Conservation (phyloP, 2,797 vertebrate species). For the Coracias cyanogaster region DNA sequence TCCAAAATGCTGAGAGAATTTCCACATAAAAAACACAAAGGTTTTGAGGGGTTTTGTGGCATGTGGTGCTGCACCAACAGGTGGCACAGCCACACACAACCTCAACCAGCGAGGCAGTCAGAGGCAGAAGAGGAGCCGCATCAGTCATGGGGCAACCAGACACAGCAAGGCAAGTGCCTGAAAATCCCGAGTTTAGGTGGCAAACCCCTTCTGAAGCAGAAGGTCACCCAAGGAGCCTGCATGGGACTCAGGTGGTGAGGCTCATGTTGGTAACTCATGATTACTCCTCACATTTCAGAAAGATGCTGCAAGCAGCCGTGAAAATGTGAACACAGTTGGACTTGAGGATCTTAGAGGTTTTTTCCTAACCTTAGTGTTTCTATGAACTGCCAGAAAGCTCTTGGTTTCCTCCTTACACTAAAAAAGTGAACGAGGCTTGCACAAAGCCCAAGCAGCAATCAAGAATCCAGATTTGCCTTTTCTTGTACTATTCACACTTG, state of each 20-base stretch:
- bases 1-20: accelerated
- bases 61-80: not conserved
- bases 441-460: not conserved
- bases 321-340: not conserved
- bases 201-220: not conserved
- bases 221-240: not conserved
- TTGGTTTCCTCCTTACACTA: not conserved
- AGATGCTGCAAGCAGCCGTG: not conserved
- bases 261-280: not conserved
- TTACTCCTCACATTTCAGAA: no score
- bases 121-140: accelerated
- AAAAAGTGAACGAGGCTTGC: not conserved
- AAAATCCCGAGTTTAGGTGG: not conserved
- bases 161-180: accelerated
- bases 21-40: not conserved
- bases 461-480: not conserved
- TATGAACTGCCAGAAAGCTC: not conserved
- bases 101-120: not conserved
- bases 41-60: not conserved
- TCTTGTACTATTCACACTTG: accelerated
- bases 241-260: not conserved
- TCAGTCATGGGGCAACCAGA: not conserved
- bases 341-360: no score
- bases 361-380: no score
- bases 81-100: accelerated